phyloP scores from a whole-genome alignment of 2,888 invertebrate genomes.

The Metallyticus violacea region DNA sequence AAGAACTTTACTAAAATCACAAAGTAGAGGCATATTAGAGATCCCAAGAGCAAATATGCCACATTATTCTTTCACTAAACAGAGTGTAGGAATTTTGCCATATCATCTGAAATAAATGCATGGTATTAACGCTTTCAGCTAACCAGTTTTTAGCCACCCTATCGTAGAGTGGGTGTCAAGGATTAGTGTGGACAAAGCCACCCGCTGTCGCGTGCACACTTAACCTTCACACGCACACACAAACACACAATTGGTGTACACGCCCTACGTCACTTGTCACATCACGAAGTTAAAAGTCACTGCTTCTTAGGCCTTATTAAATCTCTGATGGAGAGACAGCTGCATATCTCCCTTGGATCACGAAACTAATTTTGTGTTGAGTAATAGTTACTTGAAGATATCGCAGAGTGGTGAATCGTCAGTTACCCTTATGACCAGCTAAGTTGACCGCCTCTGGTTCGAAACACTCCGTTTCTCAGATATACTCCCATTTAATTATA shows the following conservation, averaged over 20 bases:
- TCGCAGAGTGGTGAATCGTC: too few species aligned
- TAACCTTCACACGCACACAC: too few species aligned
- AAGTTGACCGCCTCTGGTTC: too few species aligned
- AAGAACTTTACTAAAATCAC: too few species aligned
- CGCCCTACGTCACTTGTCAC: neutral
- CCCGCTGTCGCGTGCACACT: neutral
- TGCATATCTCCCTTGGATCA: neutral
- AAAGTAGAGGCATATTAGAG: too few species aligned
- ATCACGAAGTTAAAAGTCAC: neutral
- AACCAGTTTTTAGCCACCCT: neutral
- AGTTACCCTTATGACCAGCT: neutral
- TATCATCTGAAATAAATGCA: neutral
- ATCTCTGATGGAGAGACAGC: neutral
- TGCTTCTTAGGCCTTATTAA: neutral
- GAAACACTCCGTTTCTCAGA: too few species aligned
- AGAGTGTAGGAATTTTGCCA: too few species aligned
- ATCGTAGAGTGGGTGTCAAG: neutral
- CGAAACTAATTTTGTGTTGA: too few species aligned
- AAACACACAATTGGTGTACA: too few species aligned
- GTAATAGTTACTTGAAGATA: neutral
- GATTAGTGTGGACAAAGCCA: neutral
- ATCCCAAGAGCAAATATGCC: too few species aligned
- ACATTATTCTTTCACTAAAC: too few species aligned
- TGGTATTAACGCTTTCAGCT: neutral
- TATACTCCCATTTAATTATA: too few species aligned